Evolutionary conservation across 2,888 invertebrate genomes (phyloP), one percentile per base, ranked within the genome.

Genomic region (Dastarcus helophoroides): DNA sequence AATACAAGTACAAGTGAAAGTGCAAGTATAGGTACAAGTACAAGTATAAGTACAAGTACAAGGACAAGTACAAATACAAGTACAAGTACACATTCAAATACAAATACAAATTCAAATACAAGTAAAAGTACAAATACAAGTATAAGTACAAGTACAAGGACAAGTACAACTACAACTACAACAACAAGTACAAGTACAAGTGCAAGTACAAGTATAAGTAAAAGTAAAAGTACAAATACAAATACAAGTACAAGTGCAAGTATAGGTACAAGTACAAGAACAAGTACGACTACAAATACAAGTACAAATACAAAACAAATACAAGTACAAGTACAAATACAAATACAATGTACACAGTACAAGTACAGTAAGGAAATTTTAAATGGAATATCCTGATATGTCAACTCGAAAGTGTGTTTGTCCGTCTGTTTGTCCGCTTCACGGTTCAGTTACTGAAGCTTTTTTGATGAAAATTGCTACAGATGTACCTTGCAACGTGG

Each of bases 111-210:
- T 22, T 11, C 22, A 22, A 5, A 12, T 22, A 22, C 22, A 22
- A 5, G 22, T 22, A 22, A 3, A 22, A 3, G 22, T 22, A 22
- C 22, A 22, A 10, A 12, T 22, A 22, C 22, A 22, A 5, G 22
- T 22, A 22, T 12, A 22, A 5, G 22, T 22, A 22, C 22, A 22
- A 10, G 22, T 22, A 22, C 22, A 6, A 5, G 22, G 10, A 22
- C 22, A 22, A 10, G 6, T 22, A 26, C 13, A 26, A 9, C 5
- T 26, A 26, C 13, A 26, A 9, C 5, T 26, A 26, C 13, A 26
- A 9, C 5, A 12, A 26, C 13, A 26, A 9, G 19, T 19, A 19
- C 13, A 26, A 9, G 11, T 9, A 26, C 13, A 26, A 5, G 11
- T 26, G 13, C 7, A 26, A 5, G 11, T 26, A 26, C 13, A 26